phyloP scores from a whole-genome alignment of 2,888 invertebrate species.

The Thysanoteuthis rhombus region DNA sequence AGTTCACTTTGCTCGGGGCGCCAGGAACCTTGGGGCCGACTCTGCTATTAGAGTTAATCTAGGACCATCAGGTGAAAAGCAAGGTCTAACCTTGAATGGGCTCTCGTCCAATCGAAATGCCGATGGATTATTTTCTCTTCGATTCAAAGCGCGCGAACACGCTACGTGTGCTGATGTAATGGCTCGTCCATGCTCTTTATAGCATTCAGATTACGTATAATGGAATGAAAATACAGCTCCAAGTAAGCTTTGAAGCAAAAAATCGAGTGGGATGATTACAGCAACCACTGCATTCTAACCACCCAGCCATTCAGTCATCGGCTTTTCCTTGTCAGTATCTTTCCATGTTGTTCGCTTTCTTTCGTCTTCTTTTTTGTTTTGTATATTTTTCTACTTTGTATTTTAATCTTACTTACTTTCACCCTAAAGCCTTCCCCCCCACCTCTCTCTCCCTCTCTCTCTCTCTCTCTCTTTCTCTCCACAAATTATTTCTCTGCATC shows the following conservation, averaged over 20 bases:
- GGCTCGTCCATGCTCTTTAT: not conserved
- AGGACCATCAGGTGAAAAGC: not conserved
- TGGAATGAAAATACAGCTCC: not conserved
- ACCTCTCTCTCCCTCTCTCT: not conserved
- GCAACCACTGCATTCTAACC: not conserved
- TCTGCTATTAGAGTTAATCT: not conserved
- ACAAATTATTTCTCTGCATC: not conserved
- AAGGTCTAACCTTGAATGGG: constrained; percentile 12
- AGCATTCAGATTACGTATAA: not conserved
- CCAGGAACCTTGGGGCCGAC: too few relatives aligned
- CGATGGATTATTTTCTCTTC: not conserved
- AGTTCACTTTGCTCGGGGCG: too few relatives aligned
- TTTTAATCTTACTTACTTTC: not conserved
- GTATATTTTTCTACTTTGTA: not conserved
- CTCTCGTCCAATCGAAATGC: not conserved
- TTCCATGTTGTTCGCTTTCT: not conserved
- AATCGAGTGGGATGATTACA: not conserved
- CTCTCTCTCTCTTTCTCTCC: not conserved
- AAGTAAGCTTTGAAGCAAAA: not conserved
- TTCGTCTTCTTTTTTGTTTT: not conserved
- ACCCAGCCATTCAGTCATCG: not conserved
- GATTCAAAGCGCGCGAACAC: not conserved
- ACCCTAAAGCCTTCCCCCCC: not conserved
- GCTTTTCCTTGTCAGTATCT: too few relatives aligned
- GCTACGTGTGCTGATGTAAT: not conserved